Evolutionary conservation across 1,140 invertebrate genomes (phyloP).

Genomic region (Sycobia sp.): DNA sequence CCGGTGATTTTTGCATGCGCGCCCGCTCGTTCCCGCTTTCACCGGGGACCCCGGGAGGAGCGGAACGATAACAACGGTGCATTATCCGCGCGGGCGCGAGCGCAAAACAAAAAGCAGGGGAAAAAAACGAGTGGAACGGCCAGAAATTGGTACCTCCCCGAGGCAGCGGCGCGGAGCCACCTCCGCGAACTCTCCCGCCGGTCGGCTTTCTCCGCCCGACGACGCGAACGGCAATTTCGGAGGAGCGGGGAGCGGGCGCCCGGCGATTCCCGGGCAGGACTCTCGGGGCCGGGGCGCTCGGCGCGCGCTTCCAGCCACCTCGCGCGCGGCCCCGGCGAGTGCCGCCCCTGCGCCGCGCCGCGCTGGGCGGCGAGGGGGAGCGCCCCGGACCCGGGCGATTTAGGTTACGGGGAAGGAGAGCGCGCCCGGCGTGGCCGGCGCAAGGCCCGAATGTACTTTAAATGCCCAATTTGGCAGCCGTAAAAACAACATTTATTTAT

Average conservation of each 20-base stretch:
- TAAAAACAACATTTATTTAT: slow-evolving; percentile 63
- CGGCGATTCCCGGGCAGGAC: too few species aligned
- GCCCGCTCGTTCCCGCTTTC: too few species aligned
- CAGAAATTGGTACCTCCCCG: too few species aligned
- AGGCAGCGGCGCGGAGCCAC: background rate
- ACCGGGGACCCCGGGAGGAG: background rate
- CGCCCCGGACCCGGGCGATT: background rate
- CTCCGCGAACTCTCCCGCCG: slow-evolving; percentile 2
- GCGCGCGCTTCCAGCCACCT: slow-evolving; percentile 23
- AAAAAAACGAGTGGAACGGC: too few species aligned
- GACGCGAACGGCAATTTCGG: too few species aligned
- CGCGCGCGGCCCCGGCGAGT: too few species aligned
- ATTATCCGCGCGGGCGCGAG: too few species aligned
- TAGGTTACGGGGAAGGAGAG: background rate
- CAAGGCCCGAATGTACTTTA: slow-evolving; percentile 51
- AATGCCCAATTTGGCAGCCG: slow-evolving; percentile 61
- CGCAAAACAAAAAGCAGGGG: too few species aligned
- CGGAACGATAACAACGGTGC: background rate
- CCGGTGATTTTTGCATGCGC: slow-evolving; percentile 21
- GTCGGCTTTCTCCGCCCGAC: too few species aligned
- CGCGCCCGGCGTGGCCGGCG: background rate
- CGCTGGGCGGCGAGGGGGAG: background rate
- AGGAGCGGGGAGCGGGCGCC: too few species aligned
- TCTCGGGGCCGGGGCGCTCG: too few species aligned
- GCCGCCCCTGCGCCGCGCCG: background rate